These are phyloP conservation scores for Ephialtes manifestator DNA, from an alignment of 2,888 invertebrate genomes.

Conservation along the genomic window DNA sequence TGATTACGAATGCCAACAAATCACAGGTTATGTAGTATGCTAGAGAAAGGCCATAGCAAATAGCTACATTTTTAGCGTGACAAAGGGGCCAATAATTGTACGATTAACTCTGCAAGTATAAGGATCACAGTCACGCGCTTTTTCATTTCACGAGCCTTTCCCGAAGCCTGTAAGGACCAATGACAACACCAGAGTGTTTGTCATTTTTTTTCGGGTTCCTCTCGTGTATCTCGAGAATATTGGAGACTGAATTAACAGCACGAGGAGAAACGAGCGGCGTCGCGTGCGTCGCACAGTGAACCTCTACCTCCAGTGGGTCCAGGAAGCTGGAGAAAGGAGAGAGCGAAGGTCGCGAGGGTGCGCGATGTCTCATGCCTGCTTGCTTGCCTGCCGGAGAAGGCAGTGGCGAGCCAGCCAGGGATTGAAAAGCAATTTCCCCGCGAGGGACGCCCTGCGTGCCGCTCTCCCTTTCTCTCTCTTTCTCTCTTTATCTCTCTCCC, in stretches of 20 bases:
- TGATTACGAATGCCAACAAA: no score
- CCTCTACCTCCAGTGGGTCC: conserved; percentile 48
- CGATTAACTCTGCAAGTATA: not conserved
- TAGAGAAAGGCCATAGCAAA: no score
- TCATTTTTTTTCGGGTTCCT: not conserved
- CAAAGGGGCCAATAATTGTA: conserved; percentile 1
- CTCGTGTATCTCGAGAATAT: conserved; percentile 36
- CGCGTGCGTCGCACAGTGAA: conserved; percentile 15
- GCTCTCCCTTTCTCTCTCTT: conserved; percentile 7
- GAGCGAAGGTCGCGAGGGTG: conserved; percentile 60
- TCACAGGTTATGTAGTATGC: no score
- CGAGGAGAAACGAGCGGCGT: conserved; percentile 35
- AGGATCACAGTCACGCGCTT: conserved; percentile 20
- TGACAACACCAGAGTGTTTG: not conserved
- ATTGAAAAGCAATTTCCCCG: conserved; percentile 86
- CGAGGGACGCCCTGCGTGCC: conserved; percentile 68
- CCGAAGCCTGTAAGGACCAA: not conserved
- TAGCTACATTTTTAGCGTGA: not conserved
- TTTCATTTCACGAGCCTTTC: not conserved
- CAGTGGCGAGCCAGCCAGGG: conserved; percentile 76
- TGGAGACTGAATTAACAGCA: conserved; percentile 59
- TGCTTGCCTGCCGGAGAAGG: conserved; percentile 32
- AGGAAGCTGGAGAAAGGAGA: conserved; percentile 56
- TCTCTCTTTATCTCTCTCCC: conserved; percentile 6
- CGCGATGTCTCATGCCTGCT: conserved; percentile 23